Base-by-base conservation (phyloP, 2,888 invertebrate genomes). In the Noctua pronuba region DNA sequence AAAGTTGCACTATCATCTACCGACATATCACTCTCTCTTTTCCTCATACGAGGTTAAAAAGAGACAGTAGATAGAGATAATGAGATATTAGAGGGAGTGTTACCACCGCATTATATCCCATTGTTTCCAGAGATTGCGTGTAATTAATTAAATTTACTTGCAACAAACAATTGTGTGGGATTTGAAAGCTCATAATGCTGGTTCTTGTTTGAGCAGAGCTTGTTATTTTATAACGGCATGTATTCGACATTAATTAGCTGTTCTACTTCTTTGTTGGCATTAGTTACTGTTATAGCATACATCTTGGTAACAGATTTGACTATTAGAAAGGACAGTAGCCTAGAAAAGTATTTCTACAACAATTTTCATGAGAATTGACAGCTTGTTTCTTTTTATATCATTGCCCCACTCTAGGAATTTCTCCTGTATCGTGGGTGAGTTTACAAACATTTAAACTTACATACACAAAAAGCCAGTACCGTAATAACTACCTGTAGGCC, bases 121-220 rank as follows among this genome's bases (percentile, higher is more conserved):
- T 80, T 86, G 80, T 80, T 80, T 86, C 65, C 65, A 71, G 16
- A 72, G 52, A 77, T 86, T 60, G 66, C 70, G 76, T 75, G 38
- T 84, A 66, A 79, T 86, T 87, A 86, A 86, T 86, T 86, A 80
- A 83, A 86, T 86, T 80, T 80, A 83, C 85, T 72, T 49, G 72
- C 75, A 77, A 84, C 84, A 80, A 83, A 80, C 86, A 86, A 76
- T 82, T 82, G 67, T 67, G 84, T 71, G 84, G 55, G 77, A 86
- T 79, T 77, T 70, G 80, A 70, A 83, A 83, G 70, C 80, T 79
- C 72, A 77, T 76, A 83, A 86, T 72, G 21, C 58, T 64, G 8
- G 65, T 79, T 62, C 80, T 74, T 73, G 73, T 73, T 77, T 83
- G 55, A 65, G 73, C 71, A 78, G 44, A 52, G 78, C 75, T 78